Evolutionary conservation across 1,140 invertebrate species (phyloP), one percentile per base, ranked within the genome.

Genomic region (Dendroctonus ponderosae): DNA sequence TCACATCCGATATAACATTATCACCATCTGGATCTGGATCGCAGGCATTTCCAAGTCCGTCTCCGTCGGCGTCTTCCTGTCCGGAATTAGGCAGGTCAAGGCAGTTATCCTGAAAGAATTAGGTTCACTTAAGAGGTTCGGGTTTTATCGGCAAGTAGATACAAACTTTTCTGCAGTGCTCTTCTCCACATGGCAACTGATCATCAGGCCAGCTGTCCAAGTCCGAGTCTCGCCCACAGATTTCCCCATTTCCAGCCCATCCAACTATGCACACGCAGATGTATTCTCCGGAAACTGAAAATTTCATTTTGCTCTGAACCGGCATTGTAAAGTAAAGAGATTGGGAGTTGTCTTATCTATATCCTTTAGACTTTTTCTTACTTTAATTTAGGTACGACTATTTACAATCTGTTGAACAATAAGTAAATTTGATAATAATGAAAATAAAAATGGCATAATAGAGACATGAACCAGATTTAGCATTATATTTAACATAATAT

Each of bases 1-100:
- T 70, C 66, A 73, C 68, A 59, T 66, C 85, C 77, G 94, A 93
- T 62, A 83, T 79, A 46, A 94, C 87, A 6, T 89, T 87, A 77
- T 98, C 96, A 69, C 94, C 92, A 78, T 98, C 96, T 7, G 93
- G 91, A 78, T 98, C 93, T 6, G 85, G 81, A 75, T 97, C 94
- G 73, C 94, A 97, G 9, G 90, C 92, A 79, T 98, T 92, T 26
- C 96, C 96, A n/a, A 91, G 79, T 0, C 90, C 89, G 79, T 98
- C 95, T 1, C 82, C 74, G 75, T 98, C 96, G 0, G 91, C 88
- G 79, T 98, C 96, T 78, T 97, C 95, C 79, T 98, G 96, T 0
- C 95, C 96, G 6, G 93, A 96, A 79, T 98, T 98, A 0, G 96
- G 94, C 0, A 90, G 87, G 5, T 82, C 74, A 0, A 86, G 82